Evolutionary conservation across 2,113 vertebrate genomes (phyloP).

Genomic region (Pelvicachromis taeniatus): DNA sequence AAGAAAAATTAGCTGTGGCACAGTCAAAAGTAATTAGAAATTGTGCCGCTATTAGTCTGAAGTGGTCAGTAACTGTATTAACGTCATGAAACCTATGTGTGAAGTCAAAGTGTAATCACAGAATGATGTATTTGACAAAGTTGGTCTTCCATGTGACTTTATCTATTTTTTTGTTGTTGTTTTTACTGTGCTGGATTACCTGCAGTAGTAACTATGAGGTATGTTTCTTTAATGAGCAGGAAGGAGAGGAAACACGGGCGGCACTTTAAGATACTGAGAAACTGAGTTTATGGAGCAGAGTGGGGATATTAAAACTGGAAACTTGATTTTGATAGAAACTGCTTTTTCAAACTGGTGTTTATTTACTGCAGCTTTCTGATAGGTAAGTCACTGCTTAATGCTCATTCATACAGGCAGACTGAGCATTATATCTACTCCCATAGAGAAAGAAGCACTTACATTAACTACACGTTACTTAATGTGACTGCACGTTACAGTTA

Average conservation of each 20-base stretch:
- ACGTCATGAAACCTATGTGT: background rate
- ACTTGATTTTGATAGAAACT: background rate
- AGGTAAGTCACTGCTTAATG: slow-evolving; percentile 41
- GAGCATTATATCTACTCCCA: slow-evolving; percentile 9
- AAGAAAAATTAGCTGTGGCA: background rate
- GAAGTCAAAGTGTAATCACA: background rate
- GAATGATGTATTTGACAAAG: background rate
- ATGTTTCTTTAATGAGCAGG: background rate
- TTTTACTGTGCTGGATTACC: background rate
- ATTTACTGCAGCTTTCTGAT: background rate
- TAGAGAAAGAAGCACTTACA: slow-evolving; percentile 18
- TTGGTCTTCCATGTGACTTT: background rate
- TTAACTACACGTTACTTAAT: background rate
- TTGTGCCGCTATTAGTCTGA: background rate
- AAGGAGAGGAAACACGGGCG: background rate
- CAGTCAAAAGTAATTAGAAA: background rate
- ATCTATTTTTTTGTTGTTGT: background rate
- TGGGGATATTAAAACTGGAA: background rate
- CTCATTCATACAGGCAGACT: background rate
- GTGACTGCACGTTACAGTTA: slow-evolving; percentile 1
- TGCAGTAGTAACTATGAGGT: background rate
- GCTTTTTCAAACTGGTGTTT: background rate
- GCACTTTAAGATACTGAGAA: background rate
- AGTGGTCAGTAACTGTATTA: background rate
- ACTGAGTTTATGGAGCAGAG: background rate